Conservation (phyloP, 2,797 vertebrate species). For the Vultur gryphus region DNA sequence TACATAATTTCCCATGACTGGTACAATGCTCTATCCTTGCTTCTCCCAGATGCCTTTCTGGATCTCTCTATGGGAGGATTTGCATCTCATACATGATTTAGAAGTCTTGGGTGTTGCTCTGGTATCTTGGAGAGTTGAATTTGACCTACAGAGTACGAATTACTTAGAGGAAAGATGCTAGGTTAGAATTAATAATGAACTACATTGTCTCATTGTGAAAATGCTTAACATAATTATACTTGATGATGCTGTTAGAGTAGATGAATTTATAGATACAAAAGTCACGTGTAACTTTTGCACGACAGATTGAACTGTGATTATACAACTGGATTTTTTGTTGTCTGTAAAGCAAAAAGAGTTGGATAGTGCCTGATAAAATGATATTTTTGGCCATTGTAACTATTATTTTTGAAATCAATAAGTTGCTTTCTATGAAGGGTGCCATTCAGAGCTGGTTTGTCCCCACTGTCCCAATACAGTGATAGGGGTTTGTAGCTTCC, state of each 20-base stretch:
- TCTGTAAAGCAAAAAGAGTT: neutral
- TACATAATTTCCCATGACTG: neutral
- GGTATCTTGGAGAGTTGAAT: neutral
- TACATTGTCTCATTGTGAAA: neutral
- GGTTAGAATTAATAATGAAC: neutral
- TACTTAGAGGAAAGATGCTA: neutral
- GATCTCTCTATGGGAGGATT: neutral
- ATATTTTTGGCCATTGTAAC: neutral
- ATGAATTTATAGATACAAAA: neutral
- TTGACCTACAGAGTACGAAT: neutral
- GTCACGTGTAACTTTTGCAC: neutral
- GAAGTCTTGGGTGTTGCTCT: neutral
- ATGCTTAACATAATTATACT: neutral
- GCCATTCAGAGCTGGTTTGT: neutral
- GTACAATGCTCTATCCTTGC: neutral
- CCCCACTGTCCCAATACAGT: neutral
- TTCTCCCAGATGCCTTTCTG: neutral
- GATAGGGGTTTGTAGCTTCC: neutral
- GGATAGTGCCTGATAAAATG: neutral
- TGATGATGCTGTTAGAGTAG: neutral
- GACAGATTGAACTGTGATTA: neutral
- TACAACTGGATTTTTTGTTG: neutral
- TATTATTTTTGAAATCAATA: neutral
- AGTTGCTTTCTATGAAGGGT: neutral
- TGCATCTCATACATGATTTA: neutral